Evolutionary conservation across 2,888 invertebrate species (phyloP).

Genomic region (Polydrusus pterygomalis): DNA sequence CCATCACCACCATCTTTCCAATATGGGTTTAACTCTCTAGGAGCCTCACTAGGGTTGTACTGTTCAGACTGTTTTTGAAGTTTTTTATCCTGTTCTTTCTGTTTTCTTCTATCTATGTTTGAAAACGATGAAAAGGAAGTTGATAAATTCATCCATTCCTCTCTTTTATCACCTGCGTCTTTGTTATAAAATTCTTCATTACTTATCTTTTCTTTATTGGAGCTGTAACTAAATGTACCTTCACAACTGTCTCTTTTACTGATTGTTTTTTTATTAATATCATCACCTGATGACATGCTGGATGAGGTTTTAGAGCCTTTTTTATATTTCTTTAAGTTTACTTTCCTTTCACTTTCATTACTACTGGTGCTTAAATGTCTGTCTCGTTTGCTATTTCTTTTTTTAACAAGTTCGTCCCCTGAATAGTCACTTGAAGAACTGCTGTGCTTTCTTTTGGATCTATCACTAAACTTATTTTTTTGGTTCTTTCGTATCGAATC

Average conservation of each 20-base stretch:
- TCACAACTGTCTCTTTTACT: not conserved
- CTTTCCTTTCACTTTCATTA: conserved; percentile 11
- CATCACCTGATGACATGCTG: conserved; percentile 8
- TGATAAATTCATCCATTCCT: conserved; percentile 88
- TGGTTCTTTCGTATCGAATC: conserved; percentile 26
- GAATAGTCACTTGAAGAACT: conserved; percentile 25
- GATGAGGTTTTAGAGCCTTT: not conserved
- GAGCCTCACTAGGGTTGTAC: conserved; percentile 82
- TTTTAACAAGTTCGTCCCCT: conserved; percentile 20
- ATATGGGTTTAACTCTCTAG: conserved; percentile 90
- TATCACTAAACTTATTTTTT: not conserved
- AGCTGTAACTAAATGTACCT: not conserved
- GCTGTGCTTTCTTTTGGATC: conserved; percentile 1
- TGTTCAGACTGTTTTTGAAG: conserved; percentile 75
- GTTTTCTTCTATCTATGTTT: conserved; percentile 70
- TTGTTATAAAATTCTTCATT: not conserved
- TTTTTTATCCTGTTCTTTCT: conserved; percentile 73
- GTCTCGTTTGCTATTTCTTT: conserved; percentile 10
- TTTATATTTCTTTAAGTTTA: not conserved
- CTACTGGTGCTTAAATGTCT: conserved; percentile 7
- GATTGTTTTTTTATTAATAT: not conserved
- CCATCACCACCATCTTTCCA: conserved; percentile 94
- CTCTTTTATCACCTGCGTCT: conserved; percentile 64
- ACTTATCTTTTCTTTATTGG: not conserved
- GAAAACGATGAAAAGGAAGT: conserved; percentile 70